A percentile compares a stretch with the other conserved stretches of the same genome.
These are phyloP conservation scores for Macrotus californicus DNA, from an alignment of 2,113 vertebrate species.

Conservation along the genomic window DNA sequence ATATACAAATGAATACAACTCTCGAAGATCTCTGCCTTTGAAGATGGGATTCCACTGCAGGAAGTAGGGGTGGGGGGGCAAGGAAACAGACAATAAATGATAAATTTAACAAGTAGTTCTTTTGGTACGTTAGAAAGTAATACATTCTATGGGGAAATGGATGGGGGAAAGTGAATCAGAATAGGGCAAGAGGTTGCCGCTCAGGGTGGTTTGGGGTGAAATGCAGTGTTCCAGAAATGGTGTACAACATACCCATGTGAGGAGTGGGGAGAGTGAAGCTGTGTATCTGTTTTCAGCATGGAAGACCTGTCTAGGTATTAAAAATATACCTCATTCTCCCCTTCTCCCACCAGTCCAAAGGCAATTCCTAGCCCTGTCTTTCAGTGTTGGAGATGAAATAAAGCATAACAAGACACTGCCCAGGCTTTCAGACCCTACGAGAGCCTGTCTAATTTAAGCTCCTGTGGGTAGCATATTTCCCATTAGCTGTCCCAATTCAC, in stretches of 20 bases:
- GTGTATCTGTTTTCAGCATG: not conserved
- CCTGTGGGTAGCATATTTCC: not conserved
- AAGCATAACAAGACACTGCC: not conserved
- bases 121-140: not conserved
- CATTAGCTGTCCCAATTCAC: constrained; percentile 3
- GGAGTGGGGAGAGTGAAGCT: not conserved
- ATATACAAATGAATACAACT: not conserved
- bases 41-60: not conserved
- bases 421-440: not conserved
- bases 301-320: not conserved
- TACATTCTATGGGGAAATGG: not conserved
- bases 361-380: not conserved
- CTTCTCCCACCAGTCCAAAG: not conserved
- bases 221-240: not conserved
- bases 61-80: not conserved
- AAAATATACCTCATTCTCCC: not conserved
- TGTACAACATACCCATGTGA: fast-evolving
- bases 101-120: not conserved
- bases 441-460: constrained; percentile 37
- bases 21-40: not conserved
- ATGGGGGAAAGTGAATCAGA: not conserved
- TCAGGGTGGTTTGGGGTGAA: not conserved
- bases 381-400: not conserved
- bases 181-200: not conserved
- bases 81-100: not conserved